Evolutionary conservation across 2,888 invertebrate species (phyloP).

Genomic region (Brachylomia viminalis): DNA sequence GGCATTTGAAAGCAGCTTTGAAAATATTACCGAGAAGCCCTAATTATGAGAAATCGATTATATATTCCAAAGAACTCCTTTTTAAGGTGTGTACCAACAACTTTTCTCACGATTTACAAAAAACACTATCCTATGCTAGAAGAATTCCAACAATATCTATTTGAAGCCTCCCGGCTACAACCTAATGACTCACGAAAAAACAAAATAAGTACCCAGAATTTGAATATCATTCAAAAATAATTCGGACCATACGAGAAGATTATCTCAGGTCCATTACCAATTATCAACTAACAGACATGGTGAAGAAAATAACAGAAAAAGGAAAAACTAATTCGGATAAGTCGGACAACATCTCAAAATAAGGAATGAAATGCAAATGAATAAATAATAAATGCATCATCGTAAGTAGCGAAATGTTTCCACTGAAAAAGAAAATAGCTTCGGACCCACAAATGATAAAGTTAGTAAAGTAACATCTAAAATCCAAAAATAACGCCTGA

Average conservation of each 20-base stretch:
- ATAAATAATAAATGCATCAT: too few relatives aligned
- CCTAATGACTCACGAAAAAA: constrained; percentile 5
- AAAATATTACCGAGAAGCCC: neutral
- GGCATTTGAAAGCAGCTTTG: too few relatives aligned
- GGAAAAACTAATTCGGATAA: neutral
- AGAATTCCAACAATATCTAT: constrained; percentile 13
- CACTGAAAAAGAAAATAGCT: neutral
- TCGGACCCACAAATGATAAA: neutral
- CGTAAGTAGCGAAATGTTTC: neutral
- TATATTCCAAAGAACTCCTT: neutral
- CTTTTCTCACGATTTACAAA: constrained; percentile 4
- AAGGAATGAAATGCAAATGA: too few relatives aligned
- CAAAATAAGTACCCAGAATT: constrained; percentile 20
- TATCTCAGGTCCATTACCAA: too few relatives aligned
- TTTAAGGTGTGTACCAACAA: neutral
- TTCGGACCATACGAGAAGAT: neutral
- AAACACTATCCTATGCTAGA: neutral
- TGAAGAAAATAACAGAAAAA: neutral
- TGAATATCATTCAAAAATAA: neutral
- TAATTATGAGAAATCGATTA: neutral
- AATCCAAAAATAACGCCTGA: neutral
- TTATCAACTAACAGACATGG: neutral
- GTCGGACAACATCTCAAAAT: neutral
- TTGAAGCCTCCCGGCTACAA: constrained; percentile 1
- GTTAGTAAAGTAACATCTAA: too few relatives aligned